phyloP scores from a whole-genome alignment of 2,113 vertebrate genomes.

The Aptenodytes patagonicus region DNA sequence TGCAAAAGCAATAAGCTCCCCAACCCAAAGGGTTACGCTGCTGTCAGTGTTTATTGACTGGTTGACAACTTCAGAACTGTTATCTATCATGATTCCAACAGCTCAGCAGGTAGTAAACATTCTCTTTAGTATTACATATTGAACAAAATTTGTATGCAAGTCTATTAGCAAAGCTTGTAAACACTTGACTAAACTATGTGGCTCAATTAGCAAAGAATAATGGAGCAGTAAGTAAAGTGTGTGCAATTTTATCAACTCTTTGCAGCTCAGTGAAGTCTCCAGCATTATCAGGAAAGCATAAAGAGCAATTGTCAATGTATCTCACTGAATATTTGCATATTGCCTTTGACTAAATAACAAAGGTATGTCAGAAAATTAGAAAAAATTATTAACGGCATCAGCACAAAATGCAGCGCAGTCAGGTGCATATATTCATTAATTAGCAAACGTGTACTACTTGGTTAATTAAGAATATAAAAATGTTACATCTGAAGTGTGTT shows the following conservation, averaged over 20 bases:
- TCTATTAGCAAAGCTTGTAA: constrained; percentile 54
- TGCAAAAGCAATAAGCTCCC: constrained; percentile 13
- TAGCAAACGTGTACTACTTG: not conserved
- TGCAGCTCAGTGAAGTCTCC: not conserved
- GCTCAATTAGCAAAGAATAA: constrained; percentile 66
- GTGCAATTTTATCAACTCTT: constrained; percentile 40
- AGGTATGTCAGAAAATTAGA: not conserved
- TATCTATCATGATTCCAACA: constrained; percentile 42
- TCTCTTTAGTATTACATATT: constrained; percentile 30
- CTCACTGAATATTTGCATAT: not conserved
- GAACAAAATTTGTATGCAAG: constrained; percentile 21
- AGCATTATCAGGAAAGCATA: constrained; percentile 8
- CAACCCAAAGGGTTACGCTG: not conserved
- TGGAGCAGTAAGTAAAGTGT: constrained; percentile 52
- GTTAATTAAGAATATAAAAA: constrained; percentile 48
- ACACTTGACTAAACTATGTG: constrained; percentile 48
- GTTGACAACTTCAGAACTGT: constrained; percentile 22
- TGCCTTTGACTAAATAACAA: not conserved
- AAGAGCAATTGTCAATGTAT: constrained; percentile 3
- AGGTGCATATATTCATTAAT: constrained; percentile 21
- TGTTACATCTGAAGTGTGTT: constrained; percentile 1
- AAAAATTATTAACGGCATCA: not conserved
- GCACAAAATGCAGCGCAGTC: not conserved
- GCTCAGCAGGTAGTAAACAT: constrained; percentile 47
- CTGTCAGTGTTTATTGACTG: constrained; percentile 27